Conservation (phyloP, 2,797 vertebrate species). For the Peromyscus aztecus region DNA sequence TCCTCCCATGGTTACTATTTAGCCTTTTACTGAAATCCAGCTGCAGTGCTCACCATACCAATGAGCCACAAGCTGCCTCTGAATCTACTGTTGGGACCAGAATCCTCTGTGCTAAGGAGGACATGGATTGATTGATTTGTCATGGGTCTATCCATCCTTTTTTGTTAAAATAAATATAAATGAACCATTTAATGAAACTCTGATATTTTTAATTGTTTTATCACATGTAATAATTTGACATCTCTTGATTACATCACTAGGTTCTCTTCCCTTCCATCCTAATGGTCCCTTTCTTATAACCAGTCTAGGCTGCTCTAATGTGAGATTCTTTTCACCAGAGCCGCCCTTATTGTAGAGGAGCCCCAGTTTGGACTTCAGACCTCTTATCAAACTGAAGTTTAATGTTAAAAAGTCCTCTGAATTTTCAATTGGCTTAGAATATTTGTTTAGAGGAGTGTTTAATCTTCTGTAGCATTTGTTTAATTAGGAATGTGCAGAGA, state of each 20-base stretch:
- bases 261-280: accelerated
- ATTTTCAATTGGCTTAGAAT: not conserved
- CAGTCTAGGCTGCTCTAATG: too few relatives aligned
- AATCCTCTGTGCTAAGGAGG: not conserved
- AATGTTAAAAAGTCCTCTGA: not conserved
- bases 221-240: not conserved
- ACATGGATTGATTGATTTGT: not conserved
- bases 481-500: not conserved
- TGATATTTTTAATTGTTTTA: not conserved
- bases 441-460: not conserved
- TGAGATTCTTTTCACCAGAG: not conserved
- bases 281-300: too few relatives aligned
- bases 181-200: not conserved
- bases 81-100: not conserved
- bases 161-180: not conserved
- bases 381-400: not conserved
- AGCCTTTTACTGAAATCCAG: not conserved
- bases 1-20: not conserved
- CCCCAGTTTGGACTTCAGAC: not conserved
- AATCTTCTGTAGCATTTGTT: not conserved
- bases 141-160: too few relatives aligned
- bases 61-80: too few relatives aligned
- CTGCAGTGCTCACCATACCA: too few relatives aligned
- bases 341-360: not conserved
- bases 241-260: not conserved